Evolutionary conservation across 1,140 invertebrate genomes (phyloP), one percentile per base, ranked within the genome.

Genomic region (Bombus fervidus): DNA sequence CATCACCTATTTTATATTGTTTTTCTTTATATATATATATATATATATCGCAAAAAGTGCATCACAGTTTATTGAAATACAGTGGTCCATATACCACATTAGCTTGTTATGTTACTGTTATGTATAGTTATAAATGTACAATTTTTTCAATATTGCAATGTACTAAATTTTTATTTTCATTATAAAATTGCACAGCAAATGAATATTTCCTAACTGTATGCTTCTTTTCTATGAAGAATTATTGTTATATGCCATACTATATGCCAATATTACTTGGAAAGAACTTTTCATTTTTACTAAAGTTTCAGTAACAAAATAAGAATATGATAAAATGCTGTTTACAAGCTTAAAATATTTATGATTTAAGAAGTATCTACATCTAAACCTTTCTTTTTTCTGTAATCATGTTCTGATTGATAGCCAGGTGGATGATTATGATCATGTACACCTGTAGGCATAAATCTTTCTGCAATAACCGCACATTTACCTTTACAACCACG

Each of bases 401-500:
- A 93, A 80, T 92, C 87, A 22, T 91, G 76, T 43, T 93, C 92
- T 0, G 92, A 92, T 68, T 92, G 90, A 85, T 93, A 93, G 66
- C 90, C 92, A 25, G 92, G 92, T 25, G 85, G 81, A 87, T 93
- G 92, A 87, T 93, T 93, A 69, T 93, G 92, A 66, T 93, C 87
- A 22, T 87, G 82, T 37, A 93, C 92, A 64, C 92, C 92, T 6
- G 92, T 93, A 15, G 92, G 92, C 92, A 93, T 93, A 62, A 93
- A 93, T 41, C 89, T 90, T 62, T 93, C 92, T 0, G 92, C 90
- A 31, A 93, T 93, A n/a, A 93, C 92, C 0, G 92, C 92, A 37
- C 92, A 93, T 89, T 93, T 93, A 72, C 92, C 92, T n/a, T 91
- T 91, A 76, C 92, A 93, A 62, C 92, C 92, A 18, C 92, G 91